Evolutionary conservation across 2,888 invertebrate genomes (phyloP).

Genomic region (Pseudococcus jackbeardsleyi): DNA sequence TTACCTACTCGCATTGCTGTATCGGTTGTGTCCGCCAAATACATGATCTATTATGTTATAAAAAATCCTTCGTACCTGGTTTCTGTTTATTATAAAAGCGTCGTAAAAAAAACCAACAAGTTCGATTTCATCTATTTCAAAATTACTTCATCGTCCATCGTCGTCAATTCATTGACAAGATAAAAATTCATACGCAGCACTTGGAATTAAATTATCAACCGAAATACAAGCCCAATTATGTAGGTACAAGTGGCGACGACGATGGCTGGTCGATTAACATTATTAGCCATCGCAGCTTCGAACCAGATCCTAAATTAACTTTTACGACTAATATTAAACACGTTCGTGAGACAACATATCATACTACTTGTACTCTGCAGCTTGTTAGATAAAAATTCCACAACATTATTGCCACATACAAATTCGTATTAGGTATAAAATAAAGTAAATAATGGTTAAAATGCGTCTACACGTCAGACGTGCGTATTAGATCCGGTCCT

Average conservation of each 20-base stretch:
- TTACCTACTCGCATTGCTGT: background rate
- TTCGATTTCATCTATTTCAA: background rate
- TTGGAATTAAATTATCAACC: background rate
- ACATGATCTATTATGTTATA: slow-evolving; percentile 18
- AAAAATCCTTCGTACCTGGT: background rate
- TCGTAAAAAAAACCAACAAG: background rate
- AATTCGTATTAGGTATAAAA: background rate
- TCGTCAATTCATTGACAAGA: background rate
- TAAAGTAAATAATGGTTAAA: background rate
- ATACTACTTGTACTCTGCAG: background rate
- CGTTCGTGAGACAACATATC: slow-evolving; percentile 33
- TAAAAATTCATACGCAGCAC: background rate
- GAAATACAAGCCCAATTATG: slow-evolving; percentile 2
- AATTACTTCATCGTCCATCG: background rate
- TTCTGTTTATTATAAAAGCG: background rate
- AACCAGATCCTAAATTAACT: slow-evolving; percentile 45
- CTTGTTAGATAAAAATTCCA: slow-evolving; percentile 3
- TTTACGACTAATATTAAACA: slow-evolving; percentile 43
- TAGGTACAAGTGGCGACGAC: background rate
- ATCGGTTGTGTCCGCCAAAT: slow-evolving; percentile 3
- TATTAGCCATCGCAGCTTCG: background rate
- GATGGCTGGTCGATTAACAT: background rate
- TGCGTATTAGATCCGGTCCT: background rate
- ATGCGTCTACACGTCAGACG: background rate
- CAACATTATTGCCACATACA: slow-evolving; percentile 1